A percentile compares a stretch with the other conserved stretches of the same genome.
Conservation (phyloP, 2,888 invertebrate species). For the Microchrysa polita region DNA sequence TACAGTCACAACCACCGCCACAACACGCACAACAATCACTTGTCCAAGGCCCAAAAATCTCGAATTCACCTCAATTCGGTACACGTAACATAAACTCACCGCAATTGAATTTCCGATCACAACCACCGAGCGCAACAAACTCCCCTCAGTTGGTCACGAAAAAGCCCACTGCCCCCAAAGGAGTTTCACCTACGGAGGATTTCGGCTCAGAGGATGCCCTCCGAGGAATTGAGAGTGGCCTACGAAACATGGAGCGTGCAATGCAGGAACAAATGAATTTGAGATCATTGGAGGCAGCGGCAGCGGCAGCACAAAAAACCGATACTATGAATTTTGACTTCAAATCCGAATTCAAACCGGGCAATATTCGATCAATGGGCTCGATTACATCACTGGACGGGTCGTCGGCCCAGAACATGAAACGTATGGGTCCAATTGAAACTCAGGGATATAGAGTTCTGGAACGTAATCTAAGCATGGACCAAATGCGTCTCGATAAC, state of each 20-base stretch:
- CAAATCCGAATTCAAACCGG: constrained; percentile 51
- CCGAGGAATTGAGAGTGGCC: constrained; percentile 63
- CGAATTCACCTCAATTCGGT: constrained; percentile 48
- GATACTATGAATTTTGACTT: constrained; percentile 48
- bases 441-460: constrained; percentile 46
- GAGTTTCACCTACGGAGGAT: constrained; percentile 61
- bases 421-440: constrained; percentile 47
- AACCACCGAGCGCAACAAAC: constrained; percentile 49
- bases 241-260: constrained; percentile 64
- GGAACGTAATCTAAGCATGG: constrained; percentile 61
- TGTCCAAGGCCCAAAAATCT: constrained; percentile 47
- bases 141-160: constrained; percentile 48
- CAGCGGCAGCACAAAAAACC: constrained; percentile 49
- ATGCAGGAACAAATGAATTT: constrained; percentile 65
- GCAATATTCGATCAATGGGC: constrained; percentile 51
- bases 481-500: constrained; percentile 54
- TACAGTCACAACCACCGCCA: background rate
- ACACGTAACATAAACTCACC: constrained; percentile 51
- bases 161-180: constrained; percentile 36
- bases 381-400: constrained; percentile 53
- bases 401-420: constrained; percentile 49
- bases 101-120: constrained; percentile 50
- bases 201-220: constrained; percentile 64
- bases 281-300: constrained; percentile 60
- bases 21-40: constrained; percentile 23